Evolutionary conservation across 2,797 vertebrate species (phyloP).

Genomic region (Acestrorhynchus altus): DNA sequence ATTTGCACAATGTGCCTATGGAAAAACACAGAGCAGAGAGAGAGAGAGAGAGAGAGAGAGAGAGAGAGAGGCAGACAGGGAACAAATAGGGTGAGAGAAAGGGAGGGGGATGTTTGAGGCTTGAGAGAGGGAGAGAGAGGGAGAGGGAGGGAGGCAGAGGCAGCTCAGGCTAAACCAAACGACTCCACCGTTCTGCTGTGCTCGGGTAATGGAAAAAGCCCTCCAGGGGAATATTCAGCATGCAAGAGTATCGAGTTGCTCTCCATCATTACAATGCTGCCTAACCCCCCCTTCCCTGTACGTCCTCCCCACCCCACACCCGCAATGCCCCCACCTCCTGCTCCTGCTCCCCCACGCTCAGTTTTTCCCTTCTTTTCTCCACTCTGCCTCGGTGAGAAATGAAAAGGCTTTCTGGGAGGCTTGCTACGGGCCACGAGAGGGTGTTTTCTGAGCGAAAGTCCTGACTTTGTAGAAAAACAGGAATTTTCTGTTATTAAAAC

Average conservation of each 20-base stretch:
- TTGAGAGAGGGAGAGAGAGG: constrained; percentile 51
- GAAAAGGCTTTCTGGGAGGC: constrained; percentile 68
- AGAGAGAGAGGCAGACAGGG: constrained; percentile 53
- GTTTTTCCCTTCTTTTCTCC: constrained; percentile 43
- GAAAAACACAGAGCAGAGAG: constrained; percentile 74
- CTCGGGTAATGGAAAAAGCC: constrained; percentile 87
- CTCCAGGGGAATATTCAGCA: constrained; percentile 82
- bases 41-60: constrained; percentile 52
- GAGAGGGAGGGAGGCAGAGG: constrained; percentile 53
- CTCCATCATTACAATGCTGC: constrained; percentile 77
- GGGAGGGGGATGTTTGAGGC: constrained; percentile 55
- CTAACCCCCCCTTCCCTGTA: constrained; percentile 62
- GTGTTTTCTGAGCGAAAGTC: constrained; percentile 32
- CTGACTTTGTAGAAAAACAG: no score
- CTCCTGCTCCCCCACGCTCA: not conserved
- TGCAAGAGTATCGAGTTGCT: constrained; percentile 83
- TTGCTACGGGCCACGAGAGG: constrained; percentile 65
- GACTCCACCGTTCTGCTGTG: constrained; percentile 75
- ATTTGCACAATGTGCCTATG: constrained; percentile 91
- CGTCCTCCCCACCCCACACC: constrained; percentile 55
- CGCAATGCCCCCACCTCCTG: constrained; percentile 28
- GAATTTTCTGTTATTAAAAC: no score
- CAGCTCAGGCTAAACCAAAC: constrained; percentile 74
- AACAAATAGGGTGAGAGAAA: constrained; percentile 55
- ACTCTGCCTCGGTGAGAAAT: constrained; percentile 59